Base-by-base conservation (phyloP, 2,113 vertebrate genomes). In the Tetraodon nigroviridis region DNA sequence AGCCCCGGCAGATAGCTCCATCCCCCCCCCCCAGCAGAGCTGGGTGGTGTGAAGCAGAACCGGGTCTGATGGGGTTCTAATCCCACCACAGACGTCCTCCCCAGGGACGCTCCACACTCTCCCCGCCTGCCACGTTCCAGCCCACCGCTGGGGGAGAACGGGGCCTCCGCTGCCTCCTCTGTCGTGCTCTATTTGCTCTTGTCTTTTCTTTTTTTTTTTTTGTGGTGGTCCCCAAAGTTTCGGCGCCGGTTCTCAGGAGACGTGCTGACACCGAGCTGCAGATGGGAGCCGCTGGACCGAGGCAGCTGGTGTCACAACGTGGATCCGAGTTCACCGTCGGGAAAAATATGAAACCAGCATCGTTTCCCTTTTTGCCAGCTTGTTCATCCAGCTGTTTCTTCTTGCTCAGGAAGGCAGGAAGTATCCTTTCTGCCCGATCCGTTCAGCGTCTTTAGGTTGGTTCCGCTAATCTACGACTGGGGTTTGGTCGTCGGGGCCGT, bases 161-260 rank as follows among this genome's bases (percentile, higher is more conserved):
- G 55, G 71, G 74, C 81, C 64, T 72, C 52, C 20, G 84, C 84
- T 84, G 76, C 84, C 78, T 75, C 78, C 81, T 86, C 86, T 83
- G 86, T 89, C 68, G 81, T 89, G 86, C 87, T 89, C 86, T 86
- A 89, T 73, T 89, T 89, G 87, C 81, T 89, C 84, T 69, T 89
- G 87, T 81, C 86, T 81, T 67, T 78, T 69, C 69, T 53, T 27
- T 27, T 27, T 3, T 27, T 27, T 6, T 27, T 27, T 6, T 27
- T 27, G 7, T 27, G 55, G 77, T 75, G 55, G 76, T 86, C 75
- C 82, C 86, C 54, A 37, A 75, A 76, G 84, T 78, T 79, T 76
- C 62, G 41, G 58, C 48, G 70, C 66, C 60, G n/a, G 75, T 86
- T 88, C 88, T 88, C 45, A 14, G n/a, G 89, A 90, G 88, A 88